A percentile compares a stretch with the other conserved stretches of the same genome.
Evolutionary conservation across 2,888 invertebrate genomes (phyloP).

Genomic region (Hyposoter dolosus): DNA sequence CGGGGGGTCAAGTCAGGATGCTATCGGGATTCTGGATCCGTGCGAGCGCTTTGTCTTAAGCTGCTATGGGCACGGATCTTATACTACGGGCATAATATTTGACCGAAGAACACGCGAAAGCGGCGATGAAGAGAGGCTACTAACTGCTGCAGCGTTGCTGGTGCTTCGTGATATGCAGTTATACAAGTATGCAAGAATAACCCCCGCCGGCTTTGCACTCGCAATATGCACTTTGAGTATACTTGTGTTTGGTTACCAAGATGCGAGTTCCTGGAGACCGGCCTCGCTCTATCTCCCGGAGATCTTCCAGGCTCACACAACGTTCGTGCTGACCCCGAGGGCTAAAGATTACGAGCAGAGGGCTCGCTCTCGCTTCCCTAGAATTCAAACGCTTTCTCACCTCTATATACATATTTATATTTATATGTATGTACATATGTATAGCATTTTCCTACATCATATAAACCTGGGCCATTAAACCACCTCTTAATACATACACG

Average conservation of each 20-base stretch:
- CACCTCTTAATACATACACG: conserved; percentile 8
- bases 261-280: conserved; percentile 71
- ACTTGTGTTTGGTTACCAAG: conserved; percentile 16
- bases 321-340: conserved; percentile 81
- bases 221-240: conserved; percentile 33
- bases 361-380: conserved; percentile 76
- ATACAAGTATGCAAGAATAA: conserved; percentile 65
- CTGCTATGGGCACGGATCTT: conserved; percentile 59
- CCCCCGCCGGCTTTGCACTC: conserved; percentile 51
- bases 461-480: conserved; percentile 29
- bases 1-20: conserved; percentile 16
- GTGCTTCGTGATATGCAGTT: conserved; percentile 47
- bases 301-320: conserved; percentile 66
- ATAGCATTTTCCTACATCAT: conserved; percentile 34
- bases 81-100: conserved; percentile 74
- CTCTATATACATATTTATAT: conserved; percentile 25
- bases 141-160: conserved; percentile 18
- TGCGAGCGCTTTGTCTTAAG: conserved; percentile 75
- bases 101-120: conserved; percentile 29
- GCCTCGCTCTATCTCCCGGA: conserved; percentile 65
- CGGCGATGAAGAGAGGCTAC: conserved; percentile 53
- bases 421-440: neutral
- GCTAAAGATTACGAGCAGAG: conserved; percentile 80
- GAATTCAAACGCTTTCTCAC: conserved; percentile 73
- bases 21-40: conserved; percentile 60